A percentile compares a stretch with the other conserved stretches of the same genome.
These are phyloP conservation scores for Talpa occidentalis DNA, from an alignment of 2,113 vertebrate genomes.

Conservation along the genomic window DNA sequence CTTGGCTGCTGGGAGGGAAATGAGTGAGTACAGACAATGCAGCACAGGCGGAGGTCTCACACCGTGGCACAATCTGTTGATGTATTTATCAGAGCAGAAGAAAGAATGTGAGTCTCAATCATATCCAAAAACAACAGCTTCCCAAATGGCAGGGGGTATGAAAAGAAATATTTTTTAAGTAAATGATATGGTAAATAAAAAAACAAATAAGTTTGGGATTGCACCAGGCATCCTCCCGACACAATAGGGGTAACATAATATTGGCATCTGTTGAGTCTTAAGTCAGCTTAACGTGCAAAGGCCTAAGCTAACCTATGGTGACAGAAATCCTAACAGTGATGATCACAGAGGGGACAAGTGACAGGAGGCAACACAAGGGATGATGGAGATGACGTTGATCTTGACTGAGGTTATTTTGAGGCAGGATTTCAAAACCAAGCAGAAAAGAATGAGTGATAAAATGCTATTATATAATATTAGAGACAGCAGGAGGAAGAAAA, in stretches of 20 bases:
- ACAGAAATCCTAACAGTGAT: constrained; percentile 1
- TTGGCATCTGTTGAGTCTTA: constrained; percentile 23
- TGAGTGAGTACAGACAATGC: background rate
- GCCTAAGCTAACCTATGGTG: background rate
- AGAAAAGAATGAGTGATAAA: constrained; percentile 1
- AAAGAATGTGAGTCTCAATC: background rate
- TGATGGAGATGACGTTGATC: background rate
- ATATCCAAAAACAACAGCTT: background rate
- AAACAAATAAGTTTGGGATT: background rate
- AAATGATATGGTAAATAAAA: background rate
- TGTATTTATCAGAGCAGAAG: background rate
- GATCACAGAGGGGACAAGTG: background rate
- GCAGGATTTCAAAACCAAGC: background rate
- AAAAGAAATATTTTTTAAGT: background rate
- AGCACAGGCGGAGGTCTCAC: background rate
- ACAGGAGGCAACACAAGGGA: background rate
- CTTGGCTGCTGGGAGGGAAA: background rate
- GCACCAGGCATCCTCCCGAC: background rate
- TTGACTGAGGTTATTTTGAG: background rate
- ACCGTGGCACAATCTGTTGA: background rate
- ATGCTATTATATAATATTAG: background rate
- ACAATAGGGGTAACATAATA: background rate
- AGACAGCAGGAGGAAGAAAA: constrained; percentile 41
- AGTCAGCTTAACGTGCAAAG: constrained; percentile 30
- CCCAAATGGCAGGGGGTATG: background rate